phyloP scores from a whole-genome alignment of 1,140 invertebrate species.

The Chionoecetes opilio region DNA sequence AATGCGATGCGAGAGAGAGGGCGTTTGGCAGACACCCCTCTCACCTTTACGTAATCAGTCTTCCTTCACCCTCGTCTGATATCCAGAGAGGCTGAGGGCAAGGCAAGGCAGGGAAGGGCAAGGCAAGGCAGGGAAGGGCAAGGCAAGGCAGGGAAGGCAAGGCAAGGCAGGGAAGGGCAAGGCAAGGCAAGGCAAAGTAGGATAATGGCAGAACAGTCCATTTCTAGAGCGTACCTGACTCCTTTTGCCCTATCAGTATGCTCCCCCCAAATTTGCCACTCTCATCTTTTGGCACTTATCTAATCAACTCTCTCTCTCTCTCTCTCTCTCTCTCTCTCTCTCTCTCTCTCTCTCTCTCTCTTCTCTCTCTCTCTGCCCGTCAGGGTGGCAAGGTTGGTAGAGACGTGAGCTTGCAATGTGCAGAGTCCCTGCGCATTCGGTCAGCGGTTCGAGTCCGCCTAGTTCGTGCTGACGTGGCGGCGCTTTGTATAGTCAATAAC shows the following conservation, averaged over 20 bases:
- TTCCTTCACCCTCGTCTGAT: background rate
- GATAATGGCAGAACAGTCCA: background rate
- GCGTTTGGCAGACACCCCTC: background rate
- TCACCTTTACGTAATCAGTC: background rate
- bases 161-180: background rate
- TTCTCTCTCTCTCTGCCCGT: background rate
- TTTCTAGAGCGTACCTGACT: background rate
- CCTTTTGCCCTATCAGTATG: background rate
- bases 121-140: too few species aligned
- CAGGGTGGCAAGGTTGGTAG: too few species aligned
- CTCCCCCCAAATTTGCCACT: background rate
- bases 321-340: conserved; percentile 46
- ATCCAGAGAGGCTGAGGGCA: background rate
- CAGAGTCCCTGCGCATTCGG: too few species aligned
- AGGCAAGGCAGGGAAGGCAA: too few species aligned
- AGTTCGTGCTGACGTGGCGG: too few species aligned
- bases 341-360: background rate
- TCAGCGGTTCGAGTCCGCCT: too few species aligned
- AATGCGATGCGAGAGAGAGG: background rate
- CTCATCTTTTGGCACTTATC: background rate
- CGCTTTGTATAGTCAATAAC: too few species aligned
- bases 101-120: background rate
- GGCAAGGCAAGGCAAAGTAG: background rate
- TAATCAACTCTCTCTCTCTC: conserved; percentile 38
- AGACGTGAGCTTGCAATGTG: too few species aligned